Conservation (phyloP, 1,140 invertebrate genomes). For the Hypsibius dujardini region DNA sequence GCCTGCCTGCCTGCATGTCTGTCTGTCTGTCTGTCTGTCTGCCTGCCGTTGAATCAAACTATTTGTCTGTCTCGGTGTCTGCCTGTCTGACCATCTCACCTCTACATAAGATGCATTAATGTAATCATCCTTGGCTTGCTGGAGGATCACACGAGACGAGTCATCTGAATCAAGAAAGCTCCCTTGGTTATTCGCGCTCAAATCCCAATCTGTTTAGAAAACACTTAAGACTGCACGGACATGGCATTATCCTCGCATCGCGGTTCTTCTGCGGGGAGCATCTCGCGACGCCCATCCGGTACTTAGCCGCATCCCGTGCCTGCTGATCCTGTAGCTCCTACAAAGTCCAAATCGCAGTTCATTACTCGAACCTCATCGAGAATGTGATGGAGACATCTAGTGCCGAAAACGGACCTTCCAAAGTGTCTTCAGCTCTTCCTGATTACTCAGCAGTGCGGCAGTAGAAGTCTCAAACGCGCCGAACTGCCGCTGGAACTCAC, state of each 20-base stretch:
- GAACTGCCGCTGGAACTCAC: no score
- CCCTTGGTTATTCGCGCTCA: slow-evolving; percentile 3
- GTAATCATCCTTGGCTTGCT: slow-evolving; percentile 52
- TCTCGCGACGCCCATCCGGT: slow-evolving; percentile 54
- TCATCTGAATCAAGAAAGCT: slow-evolving; percentile 40
- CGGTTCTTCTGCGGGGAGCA: slow-evolving; percentile 67
- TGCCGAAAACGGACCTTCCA: no score
- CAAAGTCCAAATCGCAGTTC: slow-evolving; percentile 17
- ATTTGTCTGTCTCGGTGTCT: no score
- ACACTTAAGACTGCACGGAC: slow-evolving; percentile 28
- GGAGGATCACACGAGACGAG: slow-evolving; percentile 53
- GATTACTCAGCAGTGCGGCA: no score
- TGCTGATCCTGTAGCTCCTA: slow-evolving; percentile 32
- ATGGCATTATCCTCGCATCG: slow-evolving; percentile 64
- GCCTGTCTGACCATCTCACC: slow-evolving; percentile 29
- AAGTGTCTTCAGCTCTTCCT: no score
- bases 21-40: no score
- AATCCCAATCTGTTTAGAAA: slow-evolving; percentile 17
- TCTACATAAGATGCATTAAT: slow-evolving; percentile 64
- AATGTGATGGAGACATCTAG: no score
- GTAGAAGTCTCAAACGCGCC: no score
- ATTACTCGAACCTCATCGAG: no score
- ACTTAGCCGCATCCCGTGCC: slow-evolving; percentile 32
- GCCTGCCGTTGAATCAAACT: not conserved
- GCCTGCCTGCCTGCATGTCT: no score